Percentiles rank a stretch among this genome's conserved stretches.
Conservation (phyloP, 1,140 invertebrate genomes). For the Lithobius niger region DNA sequence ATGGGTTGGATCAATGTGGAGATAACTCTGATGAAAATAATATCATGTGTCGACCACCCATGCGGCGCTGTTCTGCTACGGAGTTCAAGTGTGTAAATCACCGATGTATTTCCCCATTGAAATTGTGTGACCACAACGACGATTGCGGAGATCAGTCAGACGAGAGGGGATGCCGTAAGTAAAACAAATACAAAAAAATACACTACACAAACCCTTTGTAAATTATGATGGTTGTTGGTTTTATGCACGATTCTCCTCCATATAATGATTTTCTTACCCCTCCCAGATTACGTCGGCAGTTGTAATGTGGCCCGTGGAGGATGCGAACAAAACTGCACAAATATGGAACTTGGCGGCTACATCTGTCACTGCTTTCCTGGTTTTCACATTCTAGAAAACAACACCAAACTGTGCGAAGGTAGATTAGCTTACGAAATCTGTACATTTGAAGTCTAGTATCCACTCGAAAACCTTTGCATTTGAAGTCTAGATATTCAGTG, state of each 20-base stretch:
- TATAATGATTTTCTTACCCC: too few species aligned
- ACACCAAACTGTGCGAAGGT: conserved; percentile 41
- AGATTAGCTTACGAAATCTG: conserved; percentile 16
- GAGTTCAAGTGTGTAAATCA: conserved; percentile 85
- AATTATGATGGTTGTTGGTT: too few species aligned
- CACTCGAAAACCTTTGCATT: background rate
- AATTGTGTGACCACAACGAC: conserved; percentile 70
- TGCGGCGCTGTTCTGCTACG: conserved; percentile 24
- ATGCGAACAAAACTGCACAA: conserved; percentile 82
- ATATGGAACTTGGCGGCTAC: conserved; percentile 61
- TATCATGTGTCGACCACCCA: conserved; percentile 52
- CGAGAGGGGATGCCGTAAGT: conserved; percentile 75
- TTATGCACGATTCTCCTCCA: too few species aligned
- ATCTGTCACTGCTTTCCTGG: conserved; percentile 78
- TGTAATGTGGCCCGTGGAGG: conserved; percentile 69
- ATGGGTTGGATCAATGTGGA: conserved; percentile 78
- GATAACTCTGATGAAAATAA: conserved; percentile 90
- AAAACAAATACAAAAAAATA: background rate
- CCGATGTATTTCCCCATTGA: conserved; percentile 63
- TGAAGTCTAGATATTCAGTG: too few species aligned
- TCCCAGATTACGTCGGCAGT: conserved; percentile 46
- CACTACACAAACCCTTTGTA: background rate
- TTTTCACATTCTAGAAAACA: conserved; percentile 52
- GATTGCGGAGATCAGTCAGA: conserved; percentile 74
- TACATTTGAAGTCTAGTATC: background rate